Conservation (phyloP, 2,113 vertebrate genomes). For the Agelaius tricolor region DNA sequence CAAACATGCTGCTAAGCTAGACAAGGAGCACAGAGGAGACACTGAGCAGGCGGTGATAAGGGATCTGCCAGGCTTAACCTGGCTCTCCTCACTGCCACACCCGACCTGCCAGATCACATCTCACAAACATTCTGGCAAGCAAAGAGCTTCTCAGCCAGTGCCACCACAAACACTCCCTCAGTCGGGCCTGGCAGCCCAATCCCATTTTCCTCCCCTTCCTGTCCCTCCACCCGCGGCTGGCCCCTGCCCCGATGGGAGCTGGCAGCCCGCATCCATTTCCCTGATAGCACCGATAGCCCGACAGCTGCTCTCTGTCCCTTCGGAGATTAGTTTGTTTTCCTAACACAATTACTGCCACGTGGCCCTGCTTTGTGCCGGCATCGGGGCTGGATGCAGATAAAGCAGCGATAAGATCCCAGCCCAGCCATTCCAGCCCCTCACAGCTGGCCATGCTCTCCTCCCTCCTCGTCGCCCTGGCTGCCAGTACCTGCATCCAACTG, state of each 20-base stretch:
- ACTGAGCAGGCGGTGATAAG: background rate
- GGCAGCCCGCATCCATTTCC: constrained; percentile 10
- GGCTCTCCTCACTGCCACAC: background rate
- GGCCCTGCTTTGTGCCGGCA: constrained; percentile 27
- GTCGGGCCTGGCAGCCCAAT: background rate
- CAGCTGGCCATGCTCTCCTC: too few relatives aligned
- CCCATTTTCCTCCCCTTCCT: background rate
- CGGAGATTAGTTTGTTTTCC: constrained; percentile 68
- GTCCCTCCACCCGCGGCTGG: background rate
- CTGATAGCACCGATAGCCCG: background rate
- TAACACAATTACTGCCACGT: constrained; percentile 69
- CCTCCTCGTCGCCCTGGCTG: too few relatives aligned
- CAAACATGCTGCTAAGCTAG: too few relatives aligned
- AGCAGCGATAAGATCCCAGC: constrained; percentile 25
- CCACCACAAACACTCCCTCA: background rate
- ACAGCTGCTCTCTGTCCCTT: constrained; percentile 62
- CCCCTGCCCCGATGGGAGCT: background rate
- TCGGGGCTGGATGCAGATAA: constrained; percentile 48
- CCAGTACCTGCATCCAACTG: too few relatives aligned
- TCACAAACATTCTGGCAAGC: background rate
- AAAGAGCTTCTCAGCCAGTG: background rate
- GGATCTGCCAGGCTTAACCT: background rate
- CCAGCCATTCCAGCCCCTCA: too few relatives aligned
- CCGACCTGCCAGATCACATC: background rate
- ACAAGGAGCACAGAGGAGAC: background rate